Conservation (phyloP, 2,888 invertebrate genomes). For the Tipula vernalis region DNA sequence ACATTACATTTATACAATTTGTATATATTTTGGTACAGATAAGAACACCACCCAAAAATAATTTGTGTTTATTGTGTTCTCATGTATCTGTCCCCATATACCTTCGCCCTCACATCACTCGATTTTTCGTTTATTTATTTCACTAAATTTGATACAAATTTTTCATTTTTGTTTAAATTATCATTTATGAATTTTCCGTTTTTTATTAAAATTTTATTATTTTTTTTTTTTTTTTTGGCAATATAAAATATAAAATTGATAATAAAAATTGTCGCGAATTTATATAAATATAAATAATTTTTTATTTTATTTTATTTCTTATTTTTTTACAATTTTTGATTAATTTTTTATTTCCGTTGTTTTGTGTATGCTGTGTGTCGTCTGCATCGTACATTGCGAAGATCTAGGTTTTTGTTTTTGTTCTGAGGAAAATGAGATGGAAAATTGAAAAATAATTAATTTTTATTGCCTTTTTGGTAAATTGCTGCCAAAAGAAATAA, state of each 20-base stretch:
- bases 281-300: not conserved
- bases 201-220: not conserved
- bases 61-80: not conserved
- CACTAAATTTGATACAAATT: not conserved
- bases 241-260: conserved; percentile 4
- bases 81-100: not conserved
- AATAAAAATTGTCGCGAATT: not conserved
- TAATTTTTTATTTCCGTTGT: not conserved
- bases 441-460: not conserved
- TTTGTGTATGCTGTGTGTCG: not conserved
- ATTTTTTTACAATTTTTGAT: not conserved
- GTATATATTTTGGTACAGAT: not conserved
- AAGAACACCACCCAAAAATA: not conserved
- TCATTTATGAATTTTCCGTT: not conserved
- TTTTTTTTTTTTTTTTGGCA: not conserved
- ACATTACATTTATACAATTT: not conserved
- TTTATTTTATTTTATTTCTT: not conserved
- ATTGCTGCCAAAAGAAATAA: not conserved
- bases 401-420: not conserved
- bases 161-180: not conserved
- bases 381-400: not conserved
- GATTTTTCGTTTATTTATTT: not conserved
- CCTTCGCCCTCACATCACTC: not conserved
- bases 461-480: not conserved
- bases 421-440: not conserved